phyloP scores from a whole-genome alignment of 2,113 vertebrate genomes.

The Chionis minor region DNA sequence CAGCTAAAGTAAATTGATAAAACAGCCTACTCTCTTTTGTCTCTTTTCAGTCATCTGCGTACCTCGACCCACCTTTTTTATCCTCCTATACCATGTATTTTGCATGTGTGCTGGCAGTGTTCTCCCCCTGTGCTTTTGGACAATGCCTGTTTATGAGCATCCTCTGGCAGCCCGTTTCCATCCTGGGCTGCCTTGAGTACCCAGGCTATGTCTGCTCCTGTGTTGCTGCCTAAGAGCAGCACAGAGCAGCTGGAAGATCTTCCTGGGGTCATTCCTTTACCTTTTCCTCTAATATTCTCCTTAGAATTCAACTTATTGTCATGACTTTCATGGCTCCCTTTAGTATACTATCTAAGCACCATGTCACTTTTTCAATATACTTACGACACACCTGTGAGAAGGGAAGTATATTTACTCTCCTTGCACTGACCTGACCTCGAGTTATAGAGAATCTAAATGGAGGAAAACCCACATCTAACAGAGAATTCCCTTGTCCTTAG shows the following conservation, averaged over 20 bases:
- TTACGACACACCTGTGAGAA: background rate
- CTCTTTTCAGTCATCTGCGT: background rate
- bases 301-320: background rate
- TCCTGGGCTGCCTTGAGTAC: background rate
- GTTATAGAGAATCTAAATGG: background rate
- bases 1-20: background rate
- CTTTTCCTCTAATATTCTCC: background rate
- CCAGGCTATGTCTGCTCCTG: background rate
- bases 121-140: background rate
- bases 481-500: background rate
- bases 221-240: background rate
- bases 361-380: background rate
- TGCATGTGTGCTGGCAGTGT: background rate
- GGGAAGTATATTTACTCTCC: background rate
- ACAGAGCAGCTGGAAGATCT: background rate
- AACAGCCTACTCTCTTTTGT: background rate
- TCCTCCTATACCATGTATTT: background rate
- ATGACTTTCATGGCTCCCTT: background rate
- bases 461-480: background rate
- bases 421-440: background rate
- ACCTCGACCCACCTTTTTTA: background rate
- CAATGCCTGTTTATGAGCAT: background rate
- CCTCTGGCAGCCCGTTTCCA: background rate
- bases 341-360: background rate
- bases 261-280: background rate